phyloP scores from a whole-genome alignment of 2,888 invertebrate genomes.

The Chrysolina oricalcia region DNA sequence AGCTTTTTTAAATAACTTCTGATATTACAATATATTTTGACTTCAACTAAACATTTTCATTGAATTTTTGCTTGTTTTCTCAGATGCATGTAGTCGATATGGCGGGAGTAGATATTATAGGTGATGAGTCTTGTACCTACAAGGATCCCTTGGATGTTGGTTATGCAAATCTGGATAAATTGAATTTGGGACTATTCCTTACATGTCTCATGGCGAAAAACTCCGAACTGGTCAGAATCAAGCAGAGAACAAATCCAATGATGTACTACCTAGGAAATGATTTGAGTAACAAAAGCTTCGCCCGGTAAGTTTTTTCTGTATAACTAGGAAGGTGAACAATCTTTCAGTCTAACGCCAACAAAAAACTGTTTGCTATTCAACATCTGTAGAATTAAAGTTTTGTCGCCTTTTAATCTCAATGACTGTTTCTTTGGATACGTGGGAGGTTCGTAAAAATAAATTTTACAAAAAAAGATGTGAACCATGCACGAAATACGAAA shows the following conservation, averaged over 20 bases:
- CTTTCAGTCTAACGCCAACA: too few species aligned
- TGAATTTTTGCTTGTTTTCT: neutral
- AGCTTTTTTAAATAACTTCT: conserved; percentile 20
- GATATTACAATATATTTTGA: neutral
- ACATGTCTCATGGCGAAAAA: conserved; percentile 58
- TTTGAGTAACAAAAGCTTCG: conserved; percentile 64
- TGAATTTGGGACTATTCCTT: conserved; percentile 69
- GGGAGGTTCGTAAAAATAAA: too few species aligned
- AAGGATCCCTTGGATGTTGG: conserved; percentile 68
- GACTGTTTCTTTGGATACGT: too few species aligned
- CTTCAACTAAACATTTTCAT: neutral
- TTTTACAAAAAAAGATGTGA: too few species aligned
- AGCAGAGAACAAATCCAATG: conserved; percentile 66
- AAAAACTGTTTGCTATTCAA: too few species aligned
- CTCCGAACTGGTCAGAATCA: conserved; percentile 56
- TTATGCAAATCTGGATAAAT: conserved; percentile 69
- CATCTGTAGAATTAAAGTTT: too few species aligned
- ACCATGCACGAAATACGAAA: too few species aligned
- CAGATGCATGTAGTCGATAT: conserved; percentile 72
- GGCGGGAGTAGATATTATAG: conserved; percentile 69
- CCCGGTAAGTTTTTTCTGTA: too few species aligned
- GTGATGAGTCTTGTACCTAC: conserved; percentile 61
- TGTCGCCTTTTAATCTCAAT: too few species aligned
- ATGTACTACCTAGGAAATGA: conserved; percentile 68
- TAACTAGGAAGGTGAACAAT: too few species aligned